These are phyloP conservation scores for Catocala nupta DNA, from an alignment of 2,888 invertebrate species.

Conservation along the genomic window DNA sequence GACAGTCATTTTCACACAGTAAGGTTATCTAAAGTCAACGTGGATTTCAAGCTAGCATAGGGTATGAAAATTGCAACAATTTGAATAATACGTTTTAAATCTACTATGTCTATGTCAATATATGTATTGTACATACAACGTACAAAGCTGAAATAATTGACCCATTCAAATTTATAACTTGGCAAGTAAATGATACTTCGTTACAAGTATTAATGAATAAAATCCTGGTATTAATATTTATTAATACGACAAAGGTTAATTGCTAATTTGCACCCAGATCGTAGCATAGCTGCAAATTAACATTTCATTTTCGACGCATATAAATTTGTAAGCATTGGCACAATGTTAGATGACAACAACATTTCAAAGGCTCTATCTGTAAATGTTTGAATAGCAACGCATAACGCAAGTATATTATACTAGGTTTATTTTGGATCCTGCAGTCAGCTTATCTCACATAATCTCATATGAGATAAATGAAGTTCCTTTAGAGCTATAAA, in stretches of 20 bases:
- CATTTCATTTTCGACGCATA: conserved; percentile 48
- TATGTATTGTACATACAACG: too few species aligned
- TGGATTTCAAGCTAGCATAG: too few species aligned
- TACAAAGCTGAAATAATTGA: conserved; percentile 7
- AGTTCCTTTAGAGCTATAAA: conserved; percentile 1
- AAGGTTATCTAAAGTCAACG: too few species aligned
- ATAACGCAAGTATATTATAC: neutral
- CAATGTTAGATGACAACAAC: conserved; percentile 35
- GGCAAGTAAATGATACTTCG: conserved; percentile 36
- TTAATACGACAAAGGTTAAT: conserved; percentile 52
- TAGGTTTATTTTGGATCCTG: too few species aligned
- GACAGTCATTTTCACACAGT: too few species aligned
- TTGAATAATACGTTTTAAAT: too few species aligned
- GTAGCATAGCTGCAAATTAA: conserved; percentile 34
- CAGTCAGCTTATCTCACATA: too few species aligned
- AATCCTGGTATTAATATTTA: conserved; percentile 50
- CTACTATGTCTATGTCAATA: too few species aligned
- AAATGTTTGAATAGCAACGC: neutral
- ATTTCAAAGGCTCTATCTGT: conserved; percentile 10
- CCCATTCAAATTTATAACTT: conserved; percentile 26
- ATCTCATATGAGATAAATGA: too few species aligned
- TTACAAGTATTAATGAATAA: conserved; percentile 44
- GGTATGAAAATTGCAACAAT: too few species aligned
- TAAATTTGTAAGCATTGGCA: conserved; percentile 35
- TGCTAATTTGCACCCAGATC: conserved; percentile 47